Conservation (phyloP, 2,113 vertebrate species). For the Rhizomys pruinosus region DNA sequence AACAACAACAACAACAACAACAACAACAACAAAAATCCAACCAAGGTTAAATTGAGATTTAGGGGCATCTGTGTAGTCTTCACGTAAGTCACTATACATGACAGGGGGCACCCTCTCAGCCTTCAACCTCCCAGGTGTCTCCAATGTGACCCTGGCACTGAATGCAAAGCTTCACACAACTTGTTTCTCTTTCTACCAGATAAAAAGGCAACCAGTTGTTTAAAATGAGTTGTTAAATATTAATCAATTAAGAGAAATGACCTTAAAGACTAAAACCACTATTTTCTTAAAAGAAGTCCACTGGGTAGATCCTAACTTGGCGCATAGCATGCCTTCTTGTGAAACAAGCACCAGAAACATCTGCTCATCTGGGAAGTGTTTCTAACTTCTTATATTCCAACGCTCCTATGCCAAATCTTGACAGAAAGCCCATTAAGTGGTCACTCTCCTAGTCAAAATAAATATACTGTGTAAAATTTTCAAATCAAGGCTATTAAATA, state of each 20-base stretch:
- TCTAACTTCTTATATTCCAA: not conserved
- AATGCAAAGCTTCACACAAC: not conserved
- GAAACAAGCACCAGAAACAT: not conserved
- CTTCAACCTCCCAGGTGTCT: not conserved
- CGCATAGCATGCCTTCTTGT: not conserved
- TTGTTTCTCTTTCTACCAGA: not conserved
- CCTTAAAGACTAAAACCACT: slow-evolving; percentile 3
- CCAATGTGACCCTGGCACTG: not conserved
- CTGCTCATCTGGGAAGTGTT: not conserved
- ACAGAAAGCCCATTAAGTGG: slow-evolving; percentile 23
- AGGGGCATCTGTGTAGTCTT: not conserved
- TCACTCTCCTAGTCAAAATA: slow-evolving; percentile 34
- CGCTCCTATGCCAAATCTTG: not conserved
- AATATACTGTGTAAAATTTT: slow-evolving; percentile 3
- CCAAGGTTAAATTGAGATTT: not conserved
- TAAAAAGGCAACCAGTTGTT: not conserved
- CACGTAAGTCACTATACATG: not conserved
- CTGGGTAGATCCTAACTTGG: not conserved
- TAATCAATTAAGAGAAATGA: slow-evolving; percentile 26
- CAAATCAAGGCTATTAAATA: not conserved
- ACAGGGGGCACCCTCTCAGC: not conserved
- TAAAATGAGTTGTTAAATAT: not conserved
- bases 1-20: too few relatives aligned
- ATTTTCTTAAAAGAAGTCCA: slow-evolving; percentile 8
- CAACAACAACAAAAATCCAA: too few relatives aligned